These are phyloP conservation scores for Parambassis ranga DNA, from an alignment of 2,797 vertebrate genomes.

Conservation along the genomic window DNA sequence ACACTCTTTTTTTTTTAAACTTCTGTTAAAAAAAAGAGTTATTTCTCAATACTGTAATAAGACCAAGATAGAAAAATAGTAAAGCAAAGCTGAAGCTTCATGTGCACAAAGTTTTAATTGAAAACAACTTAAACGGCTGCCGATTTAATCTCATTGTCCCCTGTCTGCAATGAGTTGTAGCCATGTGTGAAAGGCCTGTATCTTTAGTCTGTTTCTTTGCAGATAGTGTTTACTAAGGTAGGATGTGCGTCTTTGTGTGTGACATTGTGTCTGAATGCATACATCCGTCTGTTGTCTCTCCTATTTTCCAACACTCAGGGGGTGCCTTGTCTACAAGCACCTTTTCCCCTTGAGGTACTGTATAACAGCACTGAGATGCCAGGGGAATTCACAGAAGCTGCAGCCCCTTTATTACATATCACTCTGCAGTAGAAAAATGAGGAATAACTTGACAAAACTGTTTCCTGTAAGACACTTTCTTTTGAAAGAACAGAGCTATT, in stretches of 20 bases:
- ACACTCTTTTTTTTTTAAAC: too few relatives aligned
- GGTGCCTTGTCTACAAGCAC: constrained; percentile 42
- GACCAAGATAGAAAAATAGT: constrained; percentile 9
- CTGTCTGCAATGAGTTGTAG: constrained; percentile 38
- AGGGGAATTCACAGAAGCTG: constrained; percentile 50
- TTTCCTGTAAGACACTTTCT: constrained; percentile 22
- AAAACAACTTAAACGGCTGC: constrained; percentile 50
- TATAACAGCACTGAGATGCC: constrained; percentile 23
- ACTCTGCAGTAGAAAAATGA: constrained; percentile 14
- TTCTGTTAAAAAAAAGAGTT: too few relatives aligned
- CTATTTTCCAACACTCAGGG: constrained; percentile 34
- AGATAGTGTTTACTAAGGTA: constrained; percentile 24
- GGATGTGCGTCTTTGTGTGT: constrained; percentile 7
- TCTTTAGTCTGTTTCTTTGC: constrained; percentile 23
- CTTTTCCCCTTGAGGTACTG: constrained; percentile 33
- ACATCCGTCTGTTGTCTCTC: constrained; percentile 27
- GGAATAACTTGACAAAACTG: constrained; percentile 44
- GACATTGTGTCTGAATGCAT: constrained; percentile 1
- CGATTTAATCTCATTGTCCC: constrained; percentile 59
- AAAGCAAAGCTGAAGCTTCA: background rate
- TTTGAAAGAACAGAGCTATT: constrained; percentile 21
- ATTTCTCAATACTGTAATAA: constrained; percentile 5
- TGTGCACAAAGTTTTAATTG: constrained; percentile 62
- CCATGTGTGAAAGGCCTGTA: constrained; percentile 42
- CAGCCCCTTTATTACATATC: constrained; percentile 41